Base-by-base conservation (phyloP, 2,888 invertebrate genomes). In the Orchesella flavescens region DNA sequence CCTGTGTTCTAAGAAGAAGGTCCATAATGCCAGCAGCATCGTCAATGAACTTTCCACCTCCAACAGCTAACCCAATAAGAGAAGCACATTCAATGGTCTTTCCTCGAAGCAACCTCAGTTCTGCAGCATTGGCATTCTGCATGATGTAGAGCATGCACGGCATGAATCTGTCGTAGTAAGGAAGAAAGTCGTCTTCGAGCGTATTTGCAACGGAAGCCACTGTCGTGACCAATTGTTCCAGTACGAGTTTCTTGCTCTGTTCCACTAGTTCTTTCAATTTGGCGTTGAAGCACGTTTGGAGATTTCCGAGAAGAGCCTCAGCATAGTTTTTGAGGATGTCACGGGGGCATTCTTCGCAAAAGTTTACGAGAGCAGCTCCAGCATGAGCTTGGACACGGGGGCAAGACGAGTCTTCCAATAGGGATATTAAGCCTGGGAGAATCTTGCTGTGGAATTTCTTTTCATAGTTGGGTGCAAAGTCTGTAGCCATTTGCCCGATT, bases 1-100 rank as follows among this genome's bases (percentile, higher is more conserved):
- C 85, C 90, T 98, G 97, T 0, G 97, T 96, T 90, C 96, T 95
- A 86, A 99, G 90, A 75, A 99, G 91, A 91, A 98, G 93, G 89
- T 97, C 95, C 98, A 99, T 99, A 17, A 99, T 95, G 90, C 97
- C 97, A 76, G 95, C 95, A 0, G 98, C 98, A 90, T 99, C 98
- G 4, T 85, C 72, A 23, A 86, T 88, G 86, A 90, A 90, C 88
- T 91, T 91, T 19, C 91, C 91, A 65, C 90, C 89, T 12, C 91
- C 91, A 68, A 91, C 90, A 82, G 91, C 91, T 89, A 91, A 87
- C 89, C 99, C 99, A 90, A 99, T 99, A 81, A 99, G 93, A 90
- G 98, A 98, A 87, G 99, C 97, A 90, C 99, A 99, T 91, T 99
- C 99, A 87, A 99, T 99, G 1, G 99, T 97, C 91, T 99, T 99